Evolutionary conservation across 1,140 invertebrate species (phyloP).

Genomic region (Nymphalis io): DNA sequence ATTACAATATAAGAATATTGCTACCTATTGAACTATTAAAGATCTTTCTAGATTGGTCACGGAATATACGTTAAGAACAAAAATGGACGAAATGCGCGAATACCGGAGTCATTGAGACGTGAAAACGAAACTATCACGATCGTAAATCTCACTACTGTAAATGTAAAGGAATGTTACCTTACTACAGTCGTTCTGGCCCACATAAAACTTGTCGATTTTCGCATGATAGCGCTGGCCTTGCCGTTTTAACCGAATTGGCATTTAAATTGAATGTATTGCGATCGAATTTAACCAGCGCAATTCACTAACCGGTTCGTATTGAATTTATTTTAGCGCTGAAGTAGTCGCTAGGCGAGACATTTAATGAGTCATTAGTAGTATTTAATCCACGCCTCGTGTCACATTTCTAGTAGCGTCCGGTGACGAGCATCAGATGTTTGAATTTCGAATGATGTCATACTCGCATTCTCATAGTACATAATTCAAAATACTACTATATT

Average conservation of each 20-base stretch:
- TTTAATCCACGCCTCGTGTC: slow-evolving; percentile 26
- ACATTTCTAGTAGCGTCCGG: slow-evolving; percentile 6
- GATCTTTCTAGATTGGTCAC: slow-evolving; percentile 58
- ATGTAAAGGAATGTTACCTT: slow-evolving; percentile 70
- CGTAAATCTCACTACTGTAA: slow-evolving; percentile 72
- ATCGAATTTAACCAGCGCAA: slow-evolving; percentile 65
- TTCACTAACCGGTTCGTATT: slow-evolving; percentile 65
- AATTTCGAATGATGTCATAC: slow-evolving; percentile 17
- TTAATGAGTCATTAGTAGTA: slow-evolving; percentile 58
- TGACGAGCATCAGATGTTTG: slow-evolving; percentile 23
- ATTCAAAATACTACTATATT: background rate
- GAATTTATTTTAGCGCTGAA: slow-evolving; percentile 39
- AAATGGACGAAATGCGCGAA: slow-evolving; percentile 59
- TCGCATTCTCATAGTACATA: background rate
- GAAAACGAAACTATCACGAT: slow-evolving; percentile 77
- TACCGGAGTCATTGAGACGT: slow-evolving; percentile 67
- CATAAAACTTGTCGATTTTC: slow-evolving; percentile 77
- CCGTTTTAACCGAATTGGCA: slow-evolving; percentile 69
- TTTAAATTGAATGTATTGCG: slow-evolving; percentile 72
- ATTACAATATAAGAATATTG: slow-evolving; percentile 41
- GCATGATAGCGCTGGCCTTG: slow-evolving; percentile 75
- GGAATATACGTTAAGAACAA: slow-evolving; percentile 52
- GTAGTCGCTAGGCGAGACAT: slow-evolving; percentile 44
- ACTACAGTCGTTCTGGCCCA: slow-evolving; percentile 64
- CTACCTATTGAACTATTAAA: slow-evolving; percentile 60